Evolutionary conservation across 1,140 invertebrate species (phyloP), one percentile per base, ranked within the genome.

Genomic region (Thrips palmi): DNA sequence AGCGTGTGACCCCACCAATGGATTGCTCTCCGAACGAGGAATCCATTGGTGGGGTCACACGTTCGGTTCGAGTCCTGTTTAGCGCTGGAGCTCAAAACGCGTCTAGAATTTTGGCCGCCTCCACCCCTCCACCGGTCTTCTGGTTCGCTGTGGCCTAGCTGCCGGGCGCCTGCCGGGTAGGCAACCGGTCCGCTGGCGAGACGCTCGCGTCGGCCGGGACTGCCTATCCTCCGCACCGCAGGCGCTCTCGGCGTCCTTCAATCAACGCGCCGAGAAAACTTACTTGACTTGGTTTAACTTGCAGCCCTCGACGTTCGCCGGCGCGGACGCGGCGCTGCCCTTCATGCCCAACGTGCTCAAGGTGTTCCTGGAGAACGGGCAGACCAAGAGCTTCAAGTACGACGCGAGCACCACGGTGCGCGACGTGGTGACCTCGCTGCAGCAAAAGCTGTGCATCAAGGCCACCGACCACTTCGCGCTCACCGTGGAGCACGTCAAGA

Each of bases 351-450:
- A 88, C 59, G 85, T 92, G 7, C 65, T 92, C 18, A 88, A 91
- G 60, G 84, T 87, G 23, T 92, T 89, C 53, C 62, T 92, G 18
- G 88, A 93, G 59, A 93, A 92, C 55, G 86, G 87, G 2, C 87
- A 92, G 58, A 92, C 87, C 3, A 91, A 91, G 57, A 89, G 84
- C n/a, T 93, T 93, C 58, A 91, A 91, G 55, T 93, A 93, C 54
- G 86, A 93, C 58, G 70, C 74, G 18, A 81, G 71, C 33, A 93
- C 87, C 11, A 84, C 80, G 2, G 85, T 92, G 1, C 71, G 79
- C 45, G 83, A 91, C 59, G 85, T 93, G 32, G 68, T 91, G 6
- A 64, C 72, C 37, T 86, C 81, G 8, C 58, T 93, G 33, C 74
- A 83, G 53, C 76, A 83, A 49, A 92, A 92, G 56, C 63, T 92